phyloP scores from a whole-genome alignment of 2,888 invertebrate species.

The Neoitamus cyanurus region DNA sequence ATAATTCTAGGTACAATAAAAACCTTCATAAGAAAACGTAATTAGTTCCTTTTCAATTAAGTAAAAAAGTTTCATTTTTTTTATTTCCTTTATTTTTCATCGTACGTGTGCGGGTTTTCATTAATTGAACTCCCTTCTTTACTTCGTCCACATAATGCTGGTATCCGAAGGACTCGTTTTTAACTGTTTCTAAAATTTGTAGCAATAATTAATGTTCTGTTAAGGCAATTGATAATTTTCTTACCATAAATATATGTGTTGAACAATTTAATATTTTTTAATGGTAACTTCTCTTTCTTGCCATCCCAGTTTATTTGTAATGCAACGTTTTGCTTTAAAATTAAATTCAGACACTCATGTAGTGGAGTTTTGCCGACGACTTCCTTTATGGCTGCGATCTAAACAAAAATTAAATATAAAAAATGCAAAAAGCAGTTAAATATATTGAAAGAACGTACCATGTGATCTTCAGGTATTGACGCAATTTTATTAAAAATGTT shows the following conservation, averaged over 20 bases:
- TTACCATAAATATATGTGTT: background rate
- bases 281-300: background rate
- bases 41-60: background rate
- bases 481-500: background rate
- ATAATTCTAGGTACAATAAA: no score
- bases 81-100: background rate
- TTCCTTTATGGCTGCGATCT: no score
- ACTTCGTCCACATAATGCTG: background rate
- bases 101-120: background rate
- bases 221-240: constrained; percentile 2
- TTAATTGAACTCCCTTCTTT: background rate
- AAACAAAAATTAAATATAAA: no score
- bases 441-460: no score
- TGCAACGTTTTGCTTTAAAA: background rate
- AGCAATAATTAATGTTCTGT: background rate
- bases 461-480: background rate
- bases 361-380: background rate
- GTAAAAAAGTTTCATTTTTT: background rate
- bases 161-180: background rate
- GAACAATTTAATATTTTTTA: background rate
- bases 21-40: background rate
- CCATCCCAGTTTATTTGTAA: background rate
- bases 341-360: background rate
- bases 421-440: no score
- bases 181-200: constrained; percentile 1